Percentiles rank a stretch among this genome's conserved stretches.
Evolutionary conservation across 2,888 invertebrate species (phyloP).

Genomic region (Nasonovia ribisnigri): DNA sequence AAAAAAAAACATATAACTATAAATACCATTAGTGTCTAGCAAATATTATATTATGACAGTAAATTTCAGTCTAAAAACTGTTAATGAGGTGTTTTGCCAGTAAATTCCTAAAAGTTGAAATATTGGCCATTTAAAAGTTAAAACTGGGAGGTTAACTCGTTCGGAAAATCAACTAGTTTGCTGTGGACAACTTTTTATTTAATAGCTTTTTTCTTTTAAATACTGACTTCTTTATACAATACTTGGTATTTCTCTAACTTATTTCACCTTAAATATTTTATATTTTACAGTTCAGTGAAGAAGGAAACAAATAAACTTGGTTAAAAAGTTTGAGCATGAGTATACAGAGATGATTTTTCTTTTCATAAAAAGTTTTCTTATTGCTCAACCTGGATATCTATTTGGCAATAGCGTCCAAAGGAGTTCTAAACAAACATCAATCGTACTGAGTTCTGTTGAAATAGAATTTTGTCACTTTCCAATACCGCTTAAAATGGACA

Average conservation of each 20-base stretch:
- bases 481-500: conserved; percentile 5
- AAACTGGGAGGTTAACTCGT: conserved; percentile 33
- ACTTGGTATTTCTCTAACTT: conserved; percentile 22
- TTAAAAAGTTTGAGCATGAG: conserved; percentile 42
- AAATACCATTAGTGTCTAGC: neutral
- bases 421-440: conserved; percentile 44
- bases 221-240: conserved; percentile 12
- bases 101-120: conserved; percentile 52
- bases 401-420: conserved; percentile 39
- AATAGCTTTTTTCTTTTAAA: conserved; percentile 51
- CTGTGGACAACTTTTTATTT: conserved; percentile 49
- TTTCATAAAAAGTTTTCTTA: conserved; percentile 44
- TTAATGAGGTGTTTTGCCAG: conserved; percentile 35
- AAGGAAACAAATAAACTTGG: conserved; percentile 26
- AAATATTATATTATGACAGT: conserved; percentile 23
- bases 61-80: conserved; percentile 36
- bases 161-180: conserved; percentile 49
- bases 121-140: conserved; percentile 40
- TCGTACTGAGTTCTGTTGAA: neutral
- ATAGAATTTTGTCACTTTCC: conserved; percentile 32
- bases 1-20: neutral
- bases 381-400: conserved; percentile 12
- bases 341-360: conserved; percentile 36
- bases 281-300: conserved; percentile 32
- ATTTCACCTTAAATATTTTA: conserved; percentile 54